Conservation (phyloP, 2,797 vertebrate species). For the Epinephelus coioides region DNA sequence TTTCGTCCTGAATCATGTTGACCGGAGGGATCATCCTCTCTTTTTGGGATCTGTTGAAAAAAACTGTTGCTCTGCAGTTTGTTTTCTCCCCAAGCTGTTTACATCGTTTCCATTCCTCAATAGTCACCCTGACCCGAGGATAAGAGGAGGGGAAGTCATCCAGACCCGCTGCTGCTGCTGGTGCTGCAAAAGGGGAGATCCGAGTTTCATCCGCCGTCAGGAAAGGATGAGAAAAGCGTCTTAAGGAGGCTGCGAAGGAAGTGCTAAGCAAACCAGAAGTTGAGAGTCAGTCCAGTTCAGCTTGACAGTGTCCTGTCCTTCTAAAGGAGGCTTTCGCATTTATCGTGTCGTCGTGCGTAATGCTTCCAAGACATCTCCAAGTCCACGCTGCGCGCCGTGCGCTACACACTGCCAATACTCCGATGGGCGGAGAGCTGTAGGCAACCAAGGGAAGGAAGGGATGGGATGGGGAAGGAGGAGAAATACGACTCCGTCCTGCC, state of each 20-base stretch:
- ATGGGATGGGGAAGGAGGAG: slow-evolving; percentile 60
- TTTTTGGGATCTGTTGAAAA: slow-evolving; percentile 40
- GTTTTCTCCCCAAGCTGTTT: slow-evolving; percentile 40
- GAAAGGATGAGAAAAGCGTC: slow-evolving; percentile 10
- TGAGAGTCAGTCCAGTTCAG: slow-evolving; percentile 2
- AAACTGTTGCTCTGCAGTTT: slow-evolving; percentile 47
- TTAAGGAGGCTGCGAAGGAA: background rate
- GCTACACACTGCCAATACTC: slow-evolving; percentile 40
- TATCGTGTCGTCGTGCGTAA: slow-evolving; percentile 65
- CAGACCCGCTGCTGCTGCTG: slow-evolving; percentile 35
- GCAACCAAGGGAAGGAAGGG: slow-evolving; percentile 24
- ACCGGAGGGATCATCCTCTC: slow-evolving; percentile 86
- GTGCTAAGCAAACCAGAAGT: slow-evolving; percentile 17
- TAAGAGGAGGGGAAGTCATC: slow-evolving; percentile 43
- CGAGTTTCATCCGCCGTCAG: slow-evolving; percentile 26
- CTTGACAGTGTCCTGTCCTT: slow-evolving; percentile 11
- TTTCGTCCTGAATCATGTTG: slow-evolving; percentile 82
- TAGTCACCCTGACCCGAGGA: slow-evolving; percentile 48
- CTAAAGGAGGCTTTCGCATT: slow-evolving; percentile 19
- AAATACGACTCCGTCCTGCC: slow-evolving; percentile 37
- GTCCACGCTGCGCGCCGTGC: slow-evolving; percentile 62
- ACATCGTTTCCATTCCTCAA: slow-evolving; percentile 62
- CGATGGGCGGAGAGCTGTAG: slow-evolving; percentile 58
- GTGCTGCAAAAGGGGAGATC: slow-evolving; percentile 11
- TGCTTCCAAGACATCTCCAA: slow-evolving; percentile 71